These are phyloP conservation scores for Andricus curvator DNA, from an alignment of 2,888 invertebrate species.

Conservation along the genomic window DNA sequence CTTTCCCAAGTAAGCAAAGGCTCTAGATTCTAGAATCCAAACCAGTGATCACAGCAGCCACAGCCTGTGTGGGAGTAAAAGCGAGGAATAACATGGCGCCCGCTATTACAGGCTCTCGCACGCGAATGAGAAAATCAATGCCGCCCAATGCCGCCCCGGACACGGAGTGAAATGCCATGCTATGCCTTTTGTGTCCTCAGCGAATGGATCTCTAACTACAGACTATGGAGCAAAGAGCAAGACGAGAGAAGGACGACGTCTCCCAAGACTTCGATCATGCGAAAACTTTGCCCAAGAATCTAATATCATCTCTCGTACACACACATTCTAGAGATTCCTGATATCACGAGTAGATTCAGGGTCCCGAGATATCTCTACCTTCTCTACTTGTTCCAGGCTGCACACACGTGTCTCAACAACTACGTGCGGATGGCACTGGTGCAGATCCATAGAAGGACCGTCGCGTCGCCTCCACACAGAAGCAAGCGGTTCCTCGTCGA, in stretches of 20 bases:
- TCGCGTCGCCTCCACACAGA: not conserved
- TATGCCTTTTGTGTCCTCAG: not conserved
- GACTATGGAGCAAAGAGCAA: conserved; percentile 14
- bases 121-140: conserved; percentile 63
- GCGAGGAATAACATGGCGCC: conserved; percentile 63
- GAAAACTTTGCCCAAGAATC: conserved; percentile 78
- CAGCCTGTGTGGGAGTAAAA: conserved; percentile 48
- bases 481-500: conserved; percentile 48
- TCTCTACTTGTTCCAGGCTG: conserved; percentile 14
- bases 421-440: not conserved
- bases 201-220: conserved; percentile 14
- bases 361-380: conserved; percentile 51
- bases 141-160: conserved; percentile 57
- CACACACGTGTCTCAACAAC: conserved; percentile 29
- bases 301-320: conserved; percentile 76
- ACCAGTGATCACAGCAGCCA: not conserved
- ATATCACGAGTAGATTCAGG: conserved; percentile 55
- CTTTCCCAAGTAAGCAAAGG: not conserved
- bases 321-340: conserved; percentile 74
- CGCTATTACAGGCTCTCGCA: conserved; percentile 54
- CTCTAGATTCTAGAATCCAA: not conserved
- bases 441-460: not conserved
- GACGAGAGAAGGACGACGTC: conserved; percentile 55
- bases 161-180: conserved; percentile 26
- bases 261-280: conserved; percentile 70